Base-by-base conservation (phyloP, 2,888 invertebrate genomes). In the Melanotus villosus region DNA sequence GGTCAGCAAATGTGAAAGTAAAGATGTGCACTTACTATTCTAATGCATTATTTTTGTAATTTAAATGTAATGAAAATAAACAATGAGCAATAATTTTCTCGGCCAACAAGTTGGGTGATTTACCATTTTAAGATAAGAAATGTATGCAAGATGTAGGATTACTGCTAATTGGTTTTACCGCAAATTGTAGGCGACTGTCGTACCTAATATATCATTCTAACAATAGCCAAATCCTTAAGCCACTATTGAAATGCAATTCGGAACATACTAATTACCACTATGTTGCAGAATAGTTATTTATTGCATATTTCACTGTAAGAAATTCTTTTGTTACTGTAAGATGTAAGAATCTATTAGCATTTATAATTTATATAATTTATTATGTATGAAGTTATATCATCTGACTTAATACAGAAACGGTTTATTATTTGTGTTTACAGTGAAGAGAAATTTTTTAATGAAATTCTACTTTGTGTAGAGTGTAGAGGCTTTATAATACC, bases 1-100 rank as follows among this genome's bases (percentile, higher is more conserved):
- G 64, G 64, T 64, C 43, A 45, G 14, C 10, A 54, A 43, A 63
- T 63, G 64, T 64, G 64, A 64, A 64, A 64, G 64, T 56, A 45
- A 52, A 6, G 23, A 47, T 26, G 18, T 10, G 18, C 18, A 41
- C 6, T 41, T 7, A 10, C 38, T 38, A 12, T 38, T 45, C 9
- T 19, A 45, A 19, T 45, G 21, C n/a, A 45, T 41, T 18, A 12
- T 47, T 47, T 16, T 45, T 6, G 2, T 10, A 10, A 10, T 34
- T n/a, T 34, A 26, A 26, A 26, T 26, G 26, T 7, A 26, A 26
- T n/a, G 26, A 5, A 7, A 26, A 26, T 26, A 26, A 3, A 26
- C 26, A 26, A 26, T 26, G 7, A 26, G 26, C 26, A 26, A 26
- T 26, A 26, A 7, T n/a, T n/a, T n/a, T n/a, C n/a, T n/a, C n/a